These are phyloP conservation scores for Ceramica pisi DNA, from an alignment of 2,888 invertebrate species.

Conservation along the genomic window DNA sequence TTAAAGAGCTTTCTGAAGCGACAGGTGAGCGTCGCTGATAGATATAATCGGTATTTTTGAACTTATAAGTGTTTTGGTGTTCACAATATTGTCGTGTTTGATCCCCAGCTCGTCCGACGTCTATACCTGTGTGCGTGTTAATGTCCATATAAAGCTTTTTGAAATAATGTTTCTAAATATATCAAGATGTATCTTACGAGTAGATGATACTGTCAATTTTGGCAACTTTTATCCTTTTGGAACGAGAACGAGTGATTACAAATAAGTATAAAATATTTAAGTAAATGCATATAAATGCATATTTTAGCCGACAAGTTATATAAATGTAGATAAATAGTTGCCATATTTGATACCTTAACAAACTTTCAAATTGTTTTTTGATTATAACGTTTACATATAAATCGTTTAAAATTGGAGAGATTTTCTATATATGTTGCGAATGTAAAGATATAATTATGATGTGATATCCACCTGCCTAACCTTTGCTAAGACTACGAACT, in stretches of 20 bases:
- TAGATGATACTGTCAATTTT: conserved; percentile 53
- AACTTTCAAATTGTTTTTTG: conserved; percentile 67
- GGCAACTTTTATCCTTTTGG: conserved; percentile 62
- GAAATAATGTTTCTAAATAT: conserved; percentile 58
- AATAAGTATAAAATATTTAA: conserved; percentile 4
- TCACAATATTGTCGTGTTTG: conserved; percentile 60
- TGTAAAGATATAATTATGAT: conserved; percentile 65
- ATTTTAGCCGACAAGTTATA: conserved; percentile 33
- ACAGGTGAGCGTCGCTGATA: conserved; percentile 30
- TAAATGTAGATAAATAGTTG: conserved; percentile 60
- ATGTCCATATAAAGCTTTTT: conserved; percentile 64
- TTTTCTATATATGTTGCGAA: conserved; percentile 63
- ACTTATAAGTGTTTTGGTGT: conserved; percentile 74
- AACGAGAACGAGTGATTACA: conserved; percentile 13
- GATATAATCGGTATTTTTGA: conserved; percentile 57
- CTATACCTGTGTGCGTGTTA: conserved; percentile 42
- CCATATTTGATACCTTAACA: conserved; percentile 50
- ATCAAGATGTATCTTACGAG: conserved; percentile 48
- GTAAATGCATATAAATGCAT: conserved; percentile 25
- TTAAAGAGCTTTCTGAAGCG: conserved; percentile 56
- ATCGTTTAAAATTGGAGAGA: conserved; percentile 51
- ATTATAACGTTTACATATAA: conserved; percentile 54
- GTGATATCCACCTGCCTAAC: conserved; percentile 69
- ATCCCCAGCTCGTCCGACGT: conserved; percentile 13
- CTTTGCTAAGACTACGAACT: conserved; percentile 73